Percentiles rank a stretch among this genome's conserved stretches.
Conservation (phyloP, 92 coral and sea anemone species). For the Paramuricea clavata region DNA sequence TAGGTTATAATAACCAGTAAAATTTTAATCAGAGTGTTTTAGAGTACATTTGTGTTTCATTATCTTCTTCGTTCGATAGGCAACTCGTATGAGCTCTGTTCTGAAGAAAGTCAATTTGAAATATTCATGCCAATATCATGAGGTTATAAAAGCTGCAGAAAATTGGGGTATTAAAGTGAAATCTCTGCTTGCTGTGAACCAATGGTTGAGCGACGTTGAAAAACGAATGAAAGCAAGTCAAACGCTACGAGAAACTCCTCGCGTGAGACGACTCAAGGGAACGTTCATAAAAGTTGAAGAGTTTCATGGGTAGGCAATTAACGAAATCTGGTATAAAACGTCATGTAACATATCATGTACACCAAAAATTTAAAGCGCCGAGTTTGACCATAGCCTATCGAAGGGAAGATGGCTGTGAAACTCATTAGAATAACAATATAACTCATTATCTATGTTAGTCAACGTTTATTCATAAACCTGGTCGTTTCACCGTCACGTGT, state of each 20-base stretch:
- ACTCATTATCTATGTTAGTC: too few species aligned
- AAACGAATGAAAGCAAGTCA: constrained; percentile 26
- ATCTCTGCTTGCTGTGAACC: constrained; percentile 66
- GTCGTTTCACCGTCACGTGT: too few species aligned
- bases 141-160: constrained; percentile 76
- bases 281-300: constrained; percentile 88
- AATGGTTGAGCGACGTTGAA: constrained; percentile 62
- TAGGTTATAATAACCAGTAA: too few species aligned
- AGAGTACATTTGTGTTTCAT: too few species aligned
- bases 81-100: constrained; percentile 83
- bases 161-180: constrained; percentile 83
- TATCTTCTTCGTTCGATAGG: constrained; percentile 49
- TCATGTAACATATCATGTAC: too few species aligned
- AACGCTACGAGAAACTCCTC: constrained; percentile 24
- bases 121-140: constrained; percentile 58
- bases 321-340: background rate
- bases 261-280: constrained; percentile 79
- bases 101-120: constrained; percentile 73
- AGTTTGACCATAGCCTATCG: too few species aligned
- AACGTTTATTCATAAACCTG: too few species aligned
- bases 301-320: constrained; percentile 77
- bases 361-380: too few species aligned
- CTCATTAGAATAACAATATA: too few species aligned
- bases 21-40: too few species aligned
- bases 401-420: too few species aligned